Conservation (phyloP, 2,888 invertebrate species). For the Linnaemya vulpina region DNA sequence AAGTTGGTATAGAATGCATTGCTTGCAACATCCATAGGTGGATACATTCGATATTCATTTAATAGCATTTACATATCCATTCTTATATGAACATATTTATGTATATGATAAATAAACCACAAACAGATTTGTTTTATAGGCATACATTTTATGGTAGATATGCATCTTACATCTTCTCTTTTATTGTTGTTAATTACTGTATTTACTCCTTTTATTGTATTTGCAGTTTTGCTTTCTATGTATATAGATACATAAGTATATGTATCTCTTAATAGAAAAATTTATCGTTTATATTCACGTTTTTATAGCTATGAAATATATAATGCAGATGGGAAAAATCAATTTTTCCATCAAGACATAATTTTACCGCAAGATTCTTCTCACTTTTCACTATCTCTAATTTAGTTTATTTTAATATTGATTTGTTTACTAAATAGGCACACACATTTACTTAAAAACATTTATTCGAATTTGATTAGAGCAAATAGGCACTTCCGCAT, state of each 20-base stretch:
- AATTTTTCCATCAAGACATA: slow-evolving; percentile 53
- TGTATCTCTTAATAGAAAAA: slow-evolving; percentile 3
- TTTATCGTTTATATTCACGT: slow-evolving; percentile 39
- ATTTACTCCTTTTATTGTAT: slow-evolving; percentile 44
- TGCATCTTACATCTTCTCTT: slow-evolving; percentile 41
- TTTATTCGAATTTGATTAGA: slow-evolving; percentile 19
- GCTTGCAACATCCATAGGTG: too few species aligned
- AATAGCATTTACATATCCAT: too few species aligned
- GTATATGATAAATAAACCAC: too few species aligned
- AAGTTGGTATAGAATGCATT: too few species aligned
- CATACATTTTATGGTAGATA: slow-evolving; percentile 18
- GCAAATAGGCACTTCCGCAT: slow-evolving; percentile 58
- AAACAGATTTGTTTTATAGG: too few species aligned
- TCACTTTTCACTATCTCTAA: slow-evolving; percentile 5
- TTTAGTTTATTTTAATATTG: slow-evolving; percentile 11
- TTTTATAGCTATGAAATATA: slow-evolving; percentile 37
- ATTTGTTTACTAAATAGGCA: neutral
- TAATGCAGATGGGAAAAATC: slow-evolving; percentile 66
- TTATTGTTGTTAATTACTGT: slow-evolving; percentile 23
- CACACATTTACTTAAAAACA: slow-evolving; percentile 1
- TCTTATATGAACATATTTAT: too few species aligned
- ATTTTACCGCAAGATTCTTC: slow-evolving; percentile 39
- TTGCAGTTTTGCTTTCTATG: slow-evolving; percentile 12
- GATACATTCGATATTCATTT: too few species aligned
- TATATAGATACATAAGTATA: too few species aligned